phyloP scores from a whole-genome alignment of 1,140 invertebrate species.

The Hycleus cichorii region DNA sequence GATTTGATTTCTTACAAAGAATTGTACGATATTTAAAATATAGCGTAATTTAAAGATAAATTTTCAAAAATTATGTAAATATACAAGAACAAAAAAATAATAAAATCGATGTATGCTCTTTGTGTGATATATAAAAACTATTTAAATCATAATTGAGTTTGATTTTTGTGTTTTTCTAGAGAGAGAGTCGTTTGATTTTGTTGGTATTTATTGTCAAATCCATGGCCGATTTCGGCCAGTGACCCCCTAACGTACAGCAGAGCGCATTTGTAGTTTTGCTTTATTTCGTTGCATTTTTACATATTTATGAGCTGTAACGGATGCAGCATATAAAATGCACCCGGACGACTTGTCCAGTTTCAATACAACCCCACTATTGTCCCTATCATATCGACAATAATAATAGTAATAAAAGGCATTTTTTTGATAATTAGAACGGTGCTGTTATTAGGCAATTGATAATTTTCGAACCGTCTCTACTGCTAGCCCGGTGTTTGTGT shows the following conservation, averaged over 20 bases:
- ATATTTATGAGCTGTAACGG: conserved; percentile 11
- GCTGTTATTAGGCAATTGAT: too few species aligned
- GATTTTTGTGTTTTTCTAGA: neutral
- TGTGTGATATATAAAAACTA: conserved; percentile 42
- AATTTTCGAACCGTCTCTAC: too few species aligned
- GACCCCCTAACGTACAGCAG: conserved; percentile 8
- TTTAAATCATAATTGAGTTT: conserved; percentile 28
- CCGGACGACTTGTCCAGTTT: too few species aligned
- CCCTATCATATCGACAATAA: too few species aligned
- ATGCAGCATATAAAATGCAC: neutral
- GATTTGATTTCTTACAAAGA: conserved; percentile 4
- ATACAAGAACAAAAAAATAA: conserved; percentile 22
- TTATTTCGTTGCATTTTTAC: conserved; percentile 12
- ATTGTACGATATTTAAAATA: conserved; percentile 11
- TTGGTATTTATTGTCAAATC: too few species aligned
- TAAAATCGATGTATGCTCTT: conserved; percentile 42
- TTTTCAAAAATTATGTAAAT: conserved; percentile 1
- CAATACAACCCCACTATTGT: too few species aligned
- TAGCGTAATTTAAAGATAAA: conserved; percentile 3
- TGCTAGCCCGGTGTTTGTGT: too few species aligned
- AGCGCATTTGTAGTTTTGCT: conserved; percentile 5
- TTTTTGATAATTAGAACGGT: too few species aligned
- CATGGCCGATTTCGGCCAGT: conserved; percentile 1
- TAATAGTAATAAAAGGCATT: too few species aligned
- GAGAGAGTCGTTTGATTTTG: too few species aligned